These are phyloP conservation scores for Leiothrix lutea DNA, from an alignment of 2,113 vertebrate genomes.

Conservation along the genomic window DNA sequence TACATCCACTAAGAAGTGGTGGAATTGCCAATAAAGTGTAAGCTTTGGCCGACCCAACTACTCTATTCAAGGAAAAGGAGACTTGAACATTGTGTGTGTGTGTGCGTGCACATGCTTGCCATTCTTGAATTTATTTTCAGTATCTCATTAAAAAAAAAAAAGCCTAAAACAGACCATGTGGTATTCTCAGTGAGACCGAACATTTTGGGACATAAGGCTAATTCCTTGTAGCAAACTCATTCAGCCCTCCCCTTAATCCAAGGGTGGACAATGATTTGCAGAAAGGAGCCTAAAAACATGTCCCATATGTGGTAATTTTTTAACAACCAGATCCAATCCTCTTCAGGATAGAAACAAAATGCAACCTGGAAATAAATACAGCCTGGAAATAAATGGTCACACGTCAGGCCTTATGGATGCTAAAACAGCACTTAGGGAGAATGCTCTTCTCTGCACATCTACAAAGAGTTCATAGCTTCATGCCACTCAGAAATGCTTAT, in stretches of 20 bases:
- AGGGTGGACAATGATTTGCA: not conserved
- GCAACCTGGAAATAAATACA: not conserved
- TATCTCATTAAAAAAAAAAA: not conserved
- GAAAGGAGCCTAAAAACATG: not conserved
- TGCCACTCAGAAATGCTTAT: not conserved
- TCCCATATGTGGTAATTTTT: not conserved
- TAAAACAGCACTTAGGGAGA: not conserved
- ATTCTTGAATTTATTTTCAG: not conserved
- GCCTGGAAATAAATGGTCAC: not conserved
- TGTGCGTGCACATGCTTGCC: rapidly evolving
- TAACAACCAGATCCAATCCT: not conserved
- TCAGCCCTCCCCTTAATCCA: not conserved
- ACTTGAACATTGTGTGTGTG: not conserved
- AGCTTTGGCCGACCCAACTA: not conserved
- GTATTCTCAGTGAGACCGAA: not conserved
- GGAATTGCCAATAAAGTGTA: not conserved
- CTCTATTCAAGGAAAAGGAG: not conserved
- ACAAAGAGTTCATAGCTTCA: not conserved
- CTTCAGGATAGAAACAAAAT: not conserved
- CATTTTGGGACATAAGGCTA: not conserved
- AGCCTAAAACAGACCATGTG: not conserved
- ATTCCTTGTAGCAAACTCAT: not conserved
- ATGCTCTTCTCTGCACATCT: rapidly evolving
- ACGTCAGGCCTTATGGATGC: not conserved
- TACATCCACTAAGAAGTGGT: not conserved